Evolutionary conservation across 2,113 vertebrate genomes (phyloP), one percentile per base, ranked within the genome.

Genomic region (Pungitius pungitius): DNA sequence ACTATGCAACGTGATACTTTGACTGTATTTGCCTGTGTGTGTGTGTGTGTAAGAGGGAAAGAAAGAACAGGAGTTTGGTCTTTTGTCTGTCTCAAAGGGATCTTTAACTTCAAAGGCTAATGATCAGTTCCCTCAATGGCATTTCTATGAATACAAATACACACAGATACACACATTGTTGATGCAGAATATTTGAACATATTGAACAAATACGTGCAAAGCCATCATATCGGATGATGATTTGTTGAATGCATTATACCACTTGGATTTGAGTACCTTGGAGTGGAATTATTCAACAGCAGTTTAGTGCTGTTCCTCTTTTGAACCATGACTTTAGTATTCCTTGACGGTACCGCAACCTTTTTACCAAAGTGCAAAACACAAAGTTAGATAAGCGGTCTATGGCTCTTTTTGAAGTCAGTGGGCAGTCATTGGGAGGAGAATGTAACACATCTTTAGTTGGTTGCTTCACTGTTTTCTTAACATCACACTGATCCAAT

Each of bases 21-120:
- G 3, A 58, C 42, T 57, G 59, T 62, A 56, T 80, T n/a, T 24
- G 42, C 63, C 65, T 24, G 51, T 37, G 39, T 20, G 17, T 47
- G 30, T 51, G 24, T 68, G 42, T 65, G 54, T 27, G 2, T 39
- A 22, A 14, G n/a, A 51, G 4, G 33, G n/a, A 61, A 13, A 22
- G 27, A 54, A 62, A 65, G 43, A 20, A 47, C 45, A 45, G 52
- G 12, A 51, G 55, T 63, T 75, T 66, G 68, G 35, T 83, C 49
- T 83, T 64, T 84, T 75, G 72, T 73, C 43, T 62, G 24, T 64
- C 57, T 78, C 6, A 62, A 62, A 80, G 51, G 43, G 43, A 15
- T 68, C 65, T 52, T 60, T 3, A 60, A 37, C 65, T 75, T 68
- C 79, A 85, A 80, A 85, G 69, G 22, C 77, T 73, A n/a, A 10